Percentiles rank a stretch among this genome's conserved stretches.
These are phyloP conservation scores for Euclidia mi DNA, from an alignment of 2,888 invertebrate species.

Conservation along the genomic window DNA sequence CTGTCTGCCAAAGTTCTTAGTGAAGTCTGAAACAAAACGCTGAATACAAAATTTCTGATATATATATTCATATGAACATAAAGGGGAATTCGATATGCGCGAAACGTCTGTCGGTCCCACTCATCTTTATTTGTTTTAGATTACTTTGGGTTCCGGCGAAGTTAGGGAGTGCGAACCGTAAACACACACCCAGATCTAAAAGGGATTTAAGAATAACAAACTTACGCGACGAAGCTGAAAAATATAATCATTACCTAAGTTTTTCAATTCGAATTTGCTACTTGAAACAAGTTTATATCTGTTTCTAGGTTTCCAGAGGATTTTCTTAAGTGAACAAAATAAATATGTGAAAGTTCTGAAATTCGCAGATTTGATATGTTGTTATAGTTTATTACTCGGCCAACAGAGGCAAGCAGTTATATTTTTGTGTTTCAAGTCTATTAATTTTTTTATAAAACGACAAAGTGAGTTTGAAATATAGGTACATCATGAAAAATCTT, in stretches of 20 bases:
- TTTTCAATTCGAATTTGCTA: slow-evolving; percentile 76
- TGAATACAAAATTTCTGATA: slow-evolving; percentile 76
- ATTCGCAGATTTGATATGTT: slow-evolving; percentile 24
- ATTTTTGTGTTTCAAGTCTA: background rate
- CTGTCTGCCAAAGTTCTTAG: slow-evolving; percentile 58
- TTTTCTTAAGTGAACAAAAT: slow-evolving; percentile 34
- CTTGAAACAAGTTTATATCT: slow-evolving; percentile 56
- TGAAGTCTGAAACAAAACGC: slow-evolving; percentile 61
- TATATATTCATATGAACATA: slow-evolving; percentile 80
- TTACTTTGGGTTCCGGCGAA: slow-evolving; percentile 83
- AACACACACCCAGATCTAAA: slow-evolving; percentile 76
- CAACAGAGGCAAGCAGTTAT: background rate
- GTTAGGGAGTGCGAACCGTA: slow-evolving; percentile 72
- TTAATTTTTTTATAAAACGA: too few relatives aligned
- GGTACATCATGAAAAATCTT: too few relatives aligned
- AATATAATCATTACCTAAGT: slow-evolving; percentile 78
- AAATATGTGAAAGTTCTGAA: slow-evolving; percentile 25
- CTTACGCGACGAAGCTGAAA: slow-evolving; percentile 61
- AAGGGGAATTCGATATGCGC: slow-evolving; percentile 80
- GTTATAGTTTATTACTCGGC: slow-evolving; percentile 7
- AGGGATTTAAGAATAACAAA: slow-evolving; percentile 65
- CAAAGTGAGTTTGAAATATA: too few relatives aligned
- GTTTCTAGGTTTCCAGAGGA: slow-evolving; percentile 14
- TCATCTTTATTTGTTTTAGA: slow-evolving; percentile 88
- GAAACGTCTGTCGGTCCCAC: slow-evolving; percentile 79